These are phyloP conservation scores for Gallirallus australis DNA, from an alignment of 2,797 vertebrate genomes.

Conservation along the genomic window DNA sequence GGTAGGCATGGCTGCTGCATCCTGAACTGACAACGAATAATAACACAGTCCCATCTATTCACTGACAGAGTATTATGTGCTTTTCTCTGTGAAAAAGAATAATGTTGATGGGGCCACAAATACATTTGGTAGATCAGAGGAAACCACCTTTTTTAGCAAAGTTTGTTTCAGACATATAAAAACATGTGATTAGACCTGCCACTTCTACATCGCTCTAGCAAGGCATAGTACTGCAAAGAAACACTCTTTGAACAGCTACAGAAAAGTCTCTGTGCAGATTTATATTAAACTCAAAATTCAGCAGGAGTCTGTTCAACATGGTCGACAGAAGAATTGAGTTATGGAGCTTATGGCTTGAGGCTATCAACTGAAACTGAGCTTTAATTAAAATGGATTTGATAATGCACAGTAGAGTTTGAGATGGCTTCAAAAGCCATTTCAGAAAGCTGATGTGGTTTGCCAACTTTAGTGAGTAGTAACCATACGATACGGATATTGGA, in stretches of 20 bases:
- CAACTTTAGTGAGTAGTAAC: constrained; percentile 1
- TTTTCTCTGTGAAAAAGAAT: neutral
- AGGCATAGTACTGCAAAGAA: neutral
- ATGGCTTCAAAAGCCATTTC: constrained; percentile 13
- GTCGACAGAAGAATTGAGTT: constrained; percentile 40
- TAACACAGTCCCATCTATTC: neutral
- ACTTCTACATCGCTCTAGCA: neutral
- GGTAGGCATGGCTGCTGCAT: neutral
- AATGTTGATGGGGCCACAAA: neutral
- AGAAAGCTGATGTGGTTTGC: neutral
- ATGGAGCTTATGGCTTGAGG: constrained; percentile 29
- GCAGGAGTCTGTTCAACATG: neutral
- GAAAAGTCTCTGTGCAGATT: constrained; percentile 22
- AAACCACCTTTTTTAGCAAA: neutral
- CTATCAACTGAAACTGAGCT: constrained; percentile 60
- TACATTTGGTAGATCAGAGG: neutral
- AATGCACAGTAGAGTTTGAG: neutral
- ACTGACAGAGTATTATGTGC: neutral
- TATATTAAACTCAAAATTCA: constrained; percentile 36
- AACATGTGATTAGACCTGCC: neutral
- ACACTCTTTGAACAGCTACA: neutral
- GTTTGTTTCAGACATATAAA: neutral
- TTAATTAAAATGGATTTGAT: constrained; percentile 67
- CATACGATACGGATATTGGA: neutral
- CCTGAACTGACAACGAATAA: neutral